These are phyloP conservation scores for Pygathrix nemaeus DNA, from an alignment of 2,113 vertebrate species.

Conservation along the genomic window DNA sequence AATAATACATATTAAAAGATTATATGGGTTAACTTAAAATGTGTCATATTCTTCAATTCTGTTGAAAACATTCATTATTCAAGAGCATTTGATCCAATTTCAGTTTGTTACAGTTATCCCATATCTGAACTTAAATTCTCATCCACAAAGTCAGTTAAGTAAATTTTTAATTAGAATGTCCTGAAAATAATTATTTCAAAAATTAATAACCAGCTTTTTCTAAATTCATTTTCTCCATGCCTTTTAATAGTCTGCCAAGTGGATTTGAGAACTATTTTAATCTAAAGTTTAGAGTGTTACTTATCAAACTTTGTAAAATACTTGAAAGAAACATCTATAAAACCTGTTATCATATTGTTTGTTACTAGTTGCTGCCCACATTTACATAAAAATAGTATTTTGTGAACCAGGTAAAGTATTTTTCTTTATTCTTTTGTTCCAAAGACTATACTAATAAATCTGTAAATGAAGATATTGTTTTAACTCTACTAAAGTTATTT, in stretches of 20 bases:
- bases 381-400: slow-evolving; percentile 10
- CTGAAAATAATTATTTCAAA: slow-evolving; percentile 36
- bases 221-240: background rate
- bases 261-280: background rate
- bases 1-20: background rate
- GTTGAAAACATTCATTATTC: background rate
- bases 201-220: background rate
- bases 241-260: background rate
- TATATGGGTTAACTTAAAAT: slow-evolving; percentile 13
- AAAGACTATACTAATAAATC: background rate
- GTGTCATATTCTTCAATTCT: background rate
- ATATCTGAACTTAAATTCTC: background rate
- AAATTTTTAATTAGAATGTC: background rate
- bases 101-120: background rate
- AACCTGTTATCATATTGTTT: background rate
- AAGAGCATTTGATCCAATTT: background rate
- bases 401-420: background rate
- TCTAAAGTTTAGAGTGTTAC: background rate
- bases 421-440: background rate
- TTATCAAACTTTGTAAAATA: background rate
- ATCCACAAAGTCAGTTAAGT: background rate
- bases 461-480: background rate
- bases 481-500: background rate
- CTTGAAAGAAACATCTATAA: background rate
- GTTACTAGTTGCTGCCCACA: background rate